Percentiles rank a stretch among this genome's conserved stretches.
These are phyloP conservation scores for Ranitomeya variabilis DNA, from an alignment of 2,113 vertebrate genomes.

Conservation along the genomic window DNA sequence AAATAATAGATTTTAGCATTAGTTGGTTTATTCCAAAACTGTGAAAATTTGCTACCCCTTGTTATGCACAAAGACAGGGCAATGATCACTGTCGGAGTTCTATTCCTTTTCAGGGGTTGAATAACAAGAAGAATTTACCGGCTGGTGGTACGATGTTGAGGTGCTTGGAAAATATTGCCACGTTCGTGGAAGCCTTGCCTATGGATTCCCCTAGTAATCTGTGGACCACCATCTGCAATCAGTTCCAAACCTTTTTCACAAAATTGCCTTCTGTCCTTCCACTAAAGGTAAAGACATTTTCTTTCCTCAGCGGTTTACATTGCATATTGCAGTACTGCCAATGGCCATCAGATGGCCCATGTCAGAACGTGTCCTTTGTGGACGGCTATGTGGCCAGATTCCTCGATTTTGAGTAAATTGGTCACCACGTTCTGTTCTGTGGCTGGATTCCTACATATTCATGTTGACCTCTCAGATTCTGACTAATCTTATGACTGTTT, in stretches of 20 bases:
- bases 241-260: slow-evolving; percentile 97
- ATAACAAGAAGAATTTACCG: slow-evolving; percentile 97
- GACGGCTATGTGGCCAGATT: background rate
- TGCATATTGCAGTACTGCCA: background rate
- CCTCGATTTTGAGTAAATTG: too few species aligned
- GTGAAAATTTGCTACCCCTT: too few species aligned
- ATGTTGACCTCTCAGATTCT: too few species aligned
- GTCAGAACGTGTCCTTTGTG: background rate
- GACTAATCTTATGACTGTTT: background rate
- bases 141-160: slow-evolving; percentile 95
- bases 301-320: background rate
- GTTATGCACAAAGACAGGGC: too few species aligned
- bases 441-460: too few species aligned
- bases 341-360: background rate
- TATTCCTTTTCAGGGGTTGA: slow-evolving; percentile 83
- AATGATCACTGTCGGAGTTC: background rate
- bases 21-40: too few species aligned
- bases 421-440: too few species aligned
- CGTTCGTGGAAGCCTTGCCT: slow-evolving; percentile 96
- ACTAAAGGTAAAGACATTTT: slow-evolving; percentile 82
- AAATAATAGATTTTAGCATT: too few species aligned
- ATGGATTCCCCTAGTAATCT: slow-evolving; percentile 99
- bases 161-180: slow-evolving; percentile 96
- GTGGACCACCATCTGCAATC: slow-evolving; percentile 97
- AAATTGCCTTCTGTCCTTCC: slow-evolving; percentile 94